Evolutionary conservation across 2,113 vertebrate genomes (phyloP), one percentile per base, ranked within the genome.

Genomic region (Toxostoma redivivum): DNA sequence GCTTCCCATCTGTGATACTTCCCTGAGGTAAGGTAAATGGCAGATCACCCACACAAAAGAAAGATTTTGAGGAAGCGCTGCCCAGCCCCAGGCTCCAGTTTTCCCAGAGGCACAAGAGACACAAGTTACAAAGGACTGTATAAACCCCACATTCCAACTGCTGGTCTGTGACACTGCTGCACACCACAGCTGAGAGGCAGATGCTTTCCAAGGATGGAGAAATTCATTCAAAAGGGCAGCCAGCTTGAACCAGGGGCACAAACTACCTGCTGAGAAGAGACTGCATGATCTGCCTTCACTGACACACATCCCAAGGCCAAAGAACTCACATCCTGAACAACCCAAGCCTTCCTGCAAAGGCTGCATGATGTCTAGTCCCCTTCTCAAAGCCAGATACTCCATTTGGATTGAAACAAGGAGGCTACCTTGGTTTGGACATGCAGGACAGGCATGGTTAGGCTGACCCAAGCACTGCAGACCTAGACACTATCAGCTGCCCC

Each of bases 301-400:
- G 53, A 67, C 8, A 7, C 2, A 12, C n/a, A 47, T 16, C 10
- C 73, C 0, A 0, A 31, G 38, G 47, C 22, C 9, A 15, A 76
- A 72, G n/a, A 0, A 0, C 30, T 65, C n/a, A 33, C 1, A 2
- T 28, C 56, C 42, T 24, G 14, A 87, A 47, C 25, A 47, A 60
- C 13, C 14, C 44, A 71, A 50, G 6, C 42, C 30, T 60, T 62
- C 78, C 66, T n/a, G 44, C 0, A 0, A 31, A 57, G 56, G 40
- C 56, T 67, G 51, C 21, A 37, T 20, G 47, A 37, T 2, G 1
- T 24, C 35, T 50, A 44, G 25, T 18, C 11, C 15, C 48, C 3
- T 8, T 66, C 19, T 48, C 12, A 22, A 19, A 4, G 38, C 42
- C 51, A 38, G 81, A 74, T 8, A 2, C 50, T 80, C 27, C 17